Base-by-base conservation (phyloP, 2,888 invertebrate genomes). In the Polietes domitor region DNA sequence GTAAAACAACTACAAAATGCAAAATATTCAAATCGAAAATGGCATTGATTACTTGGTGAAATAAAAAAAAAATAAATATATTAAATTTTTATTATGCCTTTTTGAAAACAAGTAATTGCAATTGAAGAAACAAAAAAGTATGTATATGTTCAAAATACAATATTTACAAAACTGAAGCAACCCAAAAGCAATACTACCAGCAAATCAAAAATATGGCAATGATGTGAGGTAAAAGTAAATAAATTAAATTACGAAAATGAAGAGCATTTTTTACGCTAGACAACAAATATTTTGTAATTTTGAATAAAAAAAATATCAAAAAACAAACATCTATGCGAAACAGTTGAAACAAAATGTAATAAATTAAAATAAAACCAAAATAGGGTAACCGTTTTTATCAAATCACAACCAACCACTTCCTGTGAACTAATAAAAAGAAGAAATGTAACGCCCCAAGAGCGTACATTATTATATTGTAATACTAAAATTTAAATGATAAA, bases 261-360 rank as follows among this genome's bases (percentile, higher is more conserved):
- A 82, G 74, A 77, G 85, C 86, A 87, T 86, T 65, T 80, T 61
- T 73, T 76, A 77, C 83, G 77, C 82, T 80, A 83, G 80, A 83
- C 77, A 77, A 68, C 83, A 61, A 24, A 55, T 72, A 77, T 76
- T 75, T 78, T 37, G 37, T 37, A 74, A 77, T 63, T 80, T 26
- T 43, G 32, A 37, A 65, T 41, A 17, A 43, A 68, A 63, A 65
- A 68, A 41, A 21, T 50, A 15, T 47, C 7, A 71, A 72, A 78
- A 73, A 47, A 68, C 50, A 72, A 83, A 80, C 77, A 84, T 26
- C 32, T 63, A 72, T 55, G 19, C 28, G 76, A 79, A 82, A 80
- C 84, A 84, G 84, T 74, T 80, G 80, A 85, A 85, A 85, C 82
- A 78, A 78, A 83, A 85, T 82, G 80, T 75, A 82, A 55, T 50